Evolutionary conservation across 2,888 invertebrate genomes (phyloP).

Genomic region (Cephonodes hylas): DNA sequence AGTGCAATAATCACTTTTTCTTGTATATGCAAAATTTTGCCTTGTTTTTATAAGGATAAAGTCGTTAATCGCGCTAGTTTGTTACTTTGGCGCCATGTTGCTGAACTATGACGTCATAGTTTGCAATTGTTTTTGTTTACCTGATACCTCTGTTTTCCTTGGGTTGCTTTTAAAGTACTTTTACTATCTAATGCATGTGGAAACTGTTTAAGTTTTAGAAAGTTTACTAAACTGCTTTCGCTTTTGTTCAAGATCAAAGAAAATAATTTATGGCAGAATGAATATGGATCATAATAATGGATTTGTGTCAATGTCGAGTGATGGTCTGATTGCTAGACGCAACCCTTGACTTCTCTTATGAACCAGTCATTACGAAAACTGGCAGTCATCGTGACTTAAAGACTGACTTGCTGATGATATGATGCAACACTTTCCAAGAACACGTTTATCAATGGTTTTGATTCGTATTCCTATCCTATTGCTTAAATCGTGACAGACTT

Average conservation of each 20-base stretch:
- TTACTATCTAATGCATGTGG: not conserved
- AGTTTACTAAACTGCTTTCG: not conserved
- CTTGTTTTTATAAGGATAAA: not conserved
- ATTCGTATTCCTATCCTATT: no score
- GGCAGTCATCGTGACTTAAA: no score
- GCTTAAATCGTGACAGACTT: no score
- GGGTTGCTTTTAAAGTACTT: not conserved
- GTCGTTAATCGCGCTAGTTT: not conserved
- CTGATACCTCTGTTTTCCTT: not conserved
- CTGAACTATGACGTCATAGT: not conserved
- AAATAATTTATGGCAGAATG: no score
- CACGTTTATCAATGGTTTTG: no score
- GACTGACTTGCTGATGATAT: no score
- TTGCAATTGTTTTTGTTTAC: not conserved
- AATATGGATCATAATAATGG: no score
- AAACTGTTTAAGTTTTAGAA: not conserved
- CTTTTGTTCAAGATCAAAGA: not conserved
- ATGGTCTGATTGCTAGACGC: no score
- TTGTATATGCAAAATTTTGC: not conserved
- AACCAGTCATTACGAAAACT: no score
- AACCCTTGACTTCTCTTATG: no score
- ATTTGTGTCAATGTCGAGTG: no score
- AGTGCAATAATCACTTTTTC: conserved; percentile 33
- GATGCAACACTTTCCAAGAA: no score
- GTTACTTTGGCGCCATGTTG: not conserved